A percentile compares a stretch with the other conserved stretches of the same genome.
Conservation (phyloP, 1,140 invertebrate species). For the Trichomalopsis sarcophagae region DNA sequence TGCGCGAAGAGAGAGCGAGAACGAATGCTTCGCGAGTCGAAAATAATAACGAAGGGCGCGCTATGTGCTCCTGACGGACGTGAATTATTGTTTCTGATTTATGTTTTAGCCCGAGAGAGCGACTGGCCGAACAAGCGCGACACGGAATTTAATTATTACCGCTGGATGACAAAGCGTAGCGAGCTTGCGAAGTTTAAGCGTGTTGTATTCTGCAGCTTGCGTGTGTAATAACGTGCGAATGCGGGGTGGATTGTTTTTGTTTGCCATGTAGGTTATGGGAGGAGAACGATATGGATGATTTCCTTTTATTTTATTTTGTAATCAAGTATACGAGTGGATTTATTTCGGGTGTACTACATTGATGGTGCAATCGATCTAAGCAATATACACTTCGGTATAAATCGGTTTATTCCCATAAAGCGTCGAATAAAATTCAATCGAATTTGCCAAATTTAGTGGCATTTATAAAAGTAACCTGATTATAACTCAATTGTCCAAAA, state of each 20-base stretch:
- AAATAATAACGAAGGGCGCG: slow-evolving; percentile 36
- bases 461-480: too few relatives aligned
- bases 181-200: slow-evolving; percentile 15
- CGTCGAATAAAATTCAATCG: too few relatives aligned
- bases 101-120: slow-evolving; percentile 18
- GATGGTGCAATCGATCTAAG: too few relatives aligned
- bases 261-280: background rate
- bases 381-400: too few relatives aligned
- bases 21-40: background rate
- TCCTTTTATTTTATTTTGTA: background rate
- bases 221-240: background rate
- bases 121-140: background rate
- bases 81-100: slow-evolving; percentile 50
- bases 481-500: too few relatives aligned
- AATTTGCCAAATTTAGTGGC: too few relatives aligned
- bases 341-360: too few relatives aligned
- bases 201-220: background rate
- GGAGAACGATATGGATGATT: background rate
- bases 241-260: background rate
- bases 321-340: too few relatives aligned
- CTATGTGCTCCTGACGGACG: slow-evolving; percentile 38
- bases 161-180: background rate
- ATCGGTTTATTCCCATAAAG: too few relatives aligned
- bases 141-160: slow-evolving; percentile 48
- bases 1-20: background rate